Percentiles rank a stretch among this genome's conserved stretches.
phyloP scores from a whole-genome alignment of 2,113 vertebrate species.

The Callipepla californica region DNA sequence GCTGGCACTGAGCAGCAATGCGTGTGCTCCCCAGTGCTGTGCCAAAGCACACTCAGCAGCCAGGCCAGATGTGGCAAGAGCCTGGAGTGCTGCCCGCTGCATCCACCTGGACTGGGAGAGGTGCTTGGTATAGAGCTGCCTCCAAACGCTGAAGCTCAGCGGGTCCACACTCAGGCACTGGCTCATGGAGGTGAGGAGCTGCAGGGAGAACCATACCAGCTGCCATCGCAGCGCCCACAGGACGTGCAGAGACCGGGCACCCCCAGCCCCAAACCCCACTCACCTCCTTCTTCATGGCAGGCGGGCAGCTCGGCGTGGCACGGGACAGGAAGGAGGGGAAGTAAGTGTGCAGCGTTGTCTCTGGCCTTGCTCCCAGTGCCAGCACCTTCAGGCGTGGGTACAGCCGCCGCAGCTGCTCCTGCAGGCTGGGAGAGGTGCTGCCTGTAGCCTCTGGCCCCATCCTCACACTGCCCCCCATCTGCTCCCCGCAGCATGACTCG shows the following conservation, averaged over 20 bases:
- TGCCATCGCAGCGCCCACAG: background rate
- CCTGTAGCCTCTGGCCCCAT: fast-evolving
- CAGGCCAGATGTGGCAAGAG: too few species aligned
- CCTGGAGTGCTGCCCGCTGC: fast-evolving
- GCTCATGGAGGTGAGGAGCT: slow-evolving; percentile 91
- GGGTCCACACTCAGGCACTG: slow-evolving; percentile 90
- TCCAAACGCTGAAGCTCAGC: slow-evolving; percentile 91
- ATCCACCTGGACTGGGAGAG: slow-evolving; percentile 91
- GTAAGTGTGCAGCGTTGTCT: slow-evolving; percentile 88
- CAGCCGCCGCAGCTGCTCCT: slow-evolving; percentile 91
- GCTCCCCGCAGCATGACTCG: background rate
- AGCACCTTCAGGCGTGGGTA: slow-evolving; percentile 94
- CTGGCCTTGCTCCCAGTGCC: slow-evolving; percentile 89
- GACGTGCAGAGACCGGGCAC: background rate
- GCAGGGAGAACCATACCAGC: background rate
- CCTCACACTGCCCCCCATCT: too few species aligned
- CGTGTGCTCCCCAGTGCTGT: too few species aligned
- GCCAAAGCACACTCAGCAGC: background rate
- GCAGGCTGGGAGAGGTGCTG: slow-evolving; percentile 80
- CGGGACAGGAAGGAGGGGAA: slow-evolving; percentile 96
- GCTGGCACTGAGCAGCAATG: background rate
- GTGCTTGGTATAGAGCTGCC: slow-evolving; percentile 94
- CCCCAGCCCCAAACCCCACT: fast-evolving
- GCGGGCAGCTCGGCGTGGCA: slow-evolving; percentile 86
- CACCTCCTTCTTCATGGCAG: slow-evolving; percentile 92